phyloP scores from a whole-genome alignment of 2,797 vertebrate genomes.

The Lates japonicus region DNA sequence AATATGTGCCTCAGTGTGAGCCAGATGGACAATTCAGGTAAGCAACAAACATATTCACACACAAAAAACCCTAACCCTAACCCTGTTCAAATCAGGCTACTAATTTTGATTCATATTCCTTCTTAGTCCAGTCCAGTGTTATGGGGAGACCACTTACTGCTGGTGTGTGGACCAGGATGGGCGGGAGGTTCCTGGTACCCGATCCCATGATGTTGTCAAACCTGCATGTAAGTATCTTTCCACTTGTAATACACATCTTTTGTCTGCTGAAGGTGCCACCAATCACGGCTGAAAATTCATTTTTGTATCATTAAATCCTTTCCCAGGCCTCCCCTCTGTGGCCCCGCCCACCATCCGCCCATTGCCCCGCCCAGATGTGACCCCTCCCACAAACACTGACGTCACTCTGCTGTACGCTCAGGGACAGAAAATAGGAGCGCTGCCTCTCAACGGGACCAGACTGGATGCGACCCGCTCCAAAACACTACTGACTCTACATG shows the following conservation, averaged over 20 bases:
- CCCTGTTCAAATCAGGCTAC: not conserved
- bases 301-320: not conserved
- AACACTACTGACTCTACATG: slow-evolving; percentile 93
- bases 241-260: too few relatives aligned
- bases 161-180: slow-evolving; percentile 91
- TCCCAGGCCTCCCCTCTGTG: slow-evolving; percentile 90
- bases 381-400: slow-evolving; percentile 82
- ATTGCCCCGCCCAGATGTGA: slow-evolving; percentile 89
- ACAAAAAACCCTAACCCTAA: too few relatives aligned
- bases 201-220: slow-evolving; percentile 88
- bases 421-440: slow-evolving; percentile 94
- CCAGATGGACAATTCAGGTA: slow-evolving; percentile 84
- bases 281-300: not conserved
- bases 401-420: slow-evolving; percentile 95
- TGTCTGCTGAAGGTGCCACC: not conserved
- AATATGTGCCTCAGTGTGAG: slow-evolving; percentile 87
- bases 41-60: not conserved
- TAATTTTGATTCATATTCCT: not conserved
- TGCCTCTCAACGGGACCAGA: slow-evolving; percentile 92
- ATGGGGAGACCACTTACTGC: slow-evolving; percentile 87
- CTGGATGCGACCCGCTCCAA: slow-evolving; percentile 88
- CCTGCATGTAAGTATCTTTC: slow-evolving; percentile 90
- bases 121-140: slow-evolving; percentile 86
- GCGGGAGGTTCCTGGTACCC: slow-evolving; percentile 91
- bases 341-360: slow-evolving; percentile 88